Evolutionary conservation across 2,888 invertebrate genomes (phyloP).

Genomic region (Imbricaverruca yamaguchii): DNA sequence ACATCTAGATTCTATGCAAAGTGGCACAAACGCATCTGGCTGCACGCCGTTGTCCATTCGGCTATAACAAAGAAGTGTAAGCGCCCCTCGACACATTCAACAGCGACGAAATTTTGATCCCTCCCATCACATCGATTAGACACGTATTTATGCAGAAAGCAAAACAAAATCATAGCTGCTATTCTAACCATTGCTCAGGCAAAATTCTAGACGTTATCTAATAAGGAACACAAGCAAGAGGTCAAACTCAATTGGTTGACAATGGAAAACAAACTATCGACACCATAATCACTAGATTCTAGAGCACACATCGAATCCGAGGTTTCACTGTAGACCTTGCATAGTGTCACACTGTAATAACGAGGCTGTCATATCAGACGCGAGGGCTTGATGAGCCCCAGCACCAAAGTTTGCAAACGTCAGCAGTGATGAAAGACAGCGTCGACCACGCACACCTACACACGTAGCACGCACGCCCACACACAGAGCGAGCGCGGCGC

Average conservation of each 20-base stretch:
- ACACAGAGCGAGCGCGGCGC: slow-evolving; percentile 15
- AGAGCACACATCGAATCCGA: neutral
- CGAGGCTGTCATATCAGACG: neutral
- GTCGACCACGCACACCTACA: neutral
- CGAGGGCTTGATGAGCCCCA: neutral
- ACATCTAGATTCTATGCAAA: too few relatives aligned
- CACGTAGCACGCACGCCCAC: neutral
- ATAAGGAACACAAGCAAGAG: neutral
- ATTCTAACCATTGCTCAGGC: slow-evolving; percentile 20
- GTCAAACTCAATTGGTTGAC: neutral
- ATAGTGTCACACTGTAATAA: neutral
- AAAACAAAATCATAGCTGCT: neutral
- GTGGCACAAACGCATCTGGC: too few relatives aligned
- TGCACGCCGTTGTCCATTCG: too few relatives aligned
- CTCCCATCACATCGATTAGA: slow-evolving; percentile 9
- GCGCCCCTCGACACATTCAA: neutral
- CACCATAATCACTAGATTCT: neutral
- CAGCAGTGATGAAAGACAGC: neutral
- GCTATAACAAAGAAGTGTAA: neutral
- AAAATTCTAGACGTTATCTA: slow-evolving; percentile 10
- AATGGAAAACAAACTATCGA: neutral
- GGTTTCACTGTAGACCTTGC: neutral
- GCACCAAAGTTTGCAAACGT: neutral
- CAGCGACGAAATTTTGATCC: neutral
- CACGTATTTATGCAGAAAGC: slow-evolving; percentile 1